These are phyloP conservation scores for Propsilocerus akamusi DNA, from an alignment of 1,140 invertebrate species.

Conservation along the genomic window DNA sequence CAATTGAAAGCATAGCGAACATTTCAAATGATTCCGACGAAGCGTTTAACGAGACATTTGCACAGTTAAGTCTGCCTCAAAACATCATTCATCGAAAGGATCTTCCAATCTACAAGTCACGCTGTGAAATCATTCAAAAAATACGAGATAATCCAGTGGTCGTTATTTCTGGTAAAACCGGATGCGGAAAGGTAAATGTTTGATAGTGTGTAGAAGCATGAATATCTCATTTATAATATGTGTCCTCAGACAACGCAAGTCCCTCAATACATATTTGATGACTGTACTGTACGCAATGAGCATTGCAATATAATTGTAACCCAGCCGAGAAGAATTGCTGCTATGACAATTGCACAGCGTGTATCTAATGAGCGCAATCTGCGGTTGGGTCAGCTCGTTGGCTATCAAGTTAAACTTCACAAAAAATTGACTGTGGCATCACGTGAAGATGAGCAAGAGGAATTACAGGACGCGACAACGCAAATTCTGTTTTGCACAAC, in stretches of 20 bases:
- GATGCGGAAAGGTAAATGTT: constrained; percentile 30
- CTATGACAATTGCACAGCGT: constrained; percentile 58
- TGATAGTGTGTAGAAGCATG: too few species aligned
- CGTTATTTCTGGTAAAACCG: constrained; percentile 79
- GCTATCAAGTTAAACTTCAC: constrained; percentile 51
- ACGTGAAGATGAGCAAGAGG: too few species aligned
- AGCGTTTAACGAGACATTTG: too few species aligned
- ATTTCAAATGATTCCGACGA: too few species aligned
- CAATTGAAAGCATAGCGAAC: too few species aligned
- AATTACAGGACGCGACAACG: constrained; percentile 29
- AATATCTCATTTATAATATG: too few species aligned
- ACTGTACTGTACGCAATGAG: constrained; percentile 32
- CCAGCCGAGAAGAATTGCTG: constrained; percentile 71
- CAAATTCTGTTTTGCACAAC: constrained; percentile 75
- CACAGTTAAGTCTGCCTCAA: too few species aligned
- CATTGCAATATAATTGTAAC: constrained; percentile 74
- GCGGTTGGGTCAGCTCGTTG: constrained; percentile 55
- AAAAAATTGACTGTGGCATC: background rate
- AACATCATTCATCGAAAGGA: background rate
- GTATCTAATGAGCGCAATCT: constrained; percentile 62
- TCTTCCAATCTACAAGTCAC: background rate
- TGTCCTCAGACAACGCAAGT: constrained; percentile 66
- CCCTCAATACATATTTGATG: constrained; percentile 73
- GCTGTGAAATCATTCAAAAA: constrained; percentile 32
- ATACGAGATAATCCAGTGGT: constrained; percentile 46